Conservation (phyloP, 2,797 vertebrate genomes). For the Falco columbarius region DNA sequence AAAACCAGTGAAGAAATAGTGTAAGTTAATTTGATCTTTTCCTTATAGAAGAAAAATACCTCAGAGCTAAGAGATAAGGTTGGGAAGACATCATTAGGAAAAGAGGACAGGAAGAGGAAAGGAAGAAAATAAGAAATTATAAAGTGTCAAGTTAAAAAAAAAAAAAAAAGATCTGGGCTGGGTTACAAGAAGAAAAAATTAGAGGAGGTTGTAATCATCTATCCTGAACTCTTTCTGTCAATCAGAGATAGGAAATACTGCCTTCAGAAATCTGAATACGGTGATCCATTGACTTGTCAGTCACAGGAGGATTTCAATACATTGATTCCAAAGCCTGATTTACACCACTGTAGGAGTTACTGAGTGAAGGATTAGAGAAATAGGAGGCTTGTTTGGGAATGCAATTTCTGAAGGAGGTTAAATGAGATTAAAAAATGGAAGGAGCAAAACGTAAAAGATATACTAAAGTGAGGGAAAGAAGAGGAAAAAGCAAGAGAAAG, state of each 20-base stretch:
- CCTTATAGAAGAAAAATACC: neutral
- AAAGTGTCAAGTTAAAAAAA: neutral
- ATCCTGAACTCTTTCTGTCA: conserved; percentile 19
- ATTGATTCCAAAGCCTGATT: neutral
- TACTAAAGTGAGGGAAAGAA: neutral
- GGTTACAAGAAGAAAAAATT: neutral
- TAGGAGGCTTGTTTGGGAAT: neutral
- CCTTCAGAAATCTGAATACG: neutral
- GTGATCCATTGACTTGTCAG: neutral
- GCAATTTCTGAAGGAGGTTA: neutral
- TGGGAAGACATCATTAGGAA: neutral
- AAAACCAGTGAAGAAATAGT: neutral
- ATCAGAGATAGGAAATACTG: neutral
- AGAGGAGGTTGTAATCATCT: neutral
- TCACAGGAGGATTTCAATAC: neutral
- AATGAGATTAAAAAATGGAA: neutral
- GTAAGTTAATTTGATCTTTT: neutral
- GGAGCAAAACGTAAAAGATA: neutral
- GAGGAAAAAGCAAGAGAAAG: neutral
- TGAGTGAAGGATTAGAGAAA: neutral
- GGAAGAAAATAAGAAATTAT: neutral
- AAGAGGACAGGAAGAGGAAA: neutral
- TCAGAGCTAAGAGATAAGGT: neutral
- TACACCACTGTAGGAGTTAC: neutral
- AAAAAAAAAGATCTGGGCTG: neutral